Conservation (phyloP, 2,113 vertebrate species). For the Cranoglanis bouderius region DNA sequence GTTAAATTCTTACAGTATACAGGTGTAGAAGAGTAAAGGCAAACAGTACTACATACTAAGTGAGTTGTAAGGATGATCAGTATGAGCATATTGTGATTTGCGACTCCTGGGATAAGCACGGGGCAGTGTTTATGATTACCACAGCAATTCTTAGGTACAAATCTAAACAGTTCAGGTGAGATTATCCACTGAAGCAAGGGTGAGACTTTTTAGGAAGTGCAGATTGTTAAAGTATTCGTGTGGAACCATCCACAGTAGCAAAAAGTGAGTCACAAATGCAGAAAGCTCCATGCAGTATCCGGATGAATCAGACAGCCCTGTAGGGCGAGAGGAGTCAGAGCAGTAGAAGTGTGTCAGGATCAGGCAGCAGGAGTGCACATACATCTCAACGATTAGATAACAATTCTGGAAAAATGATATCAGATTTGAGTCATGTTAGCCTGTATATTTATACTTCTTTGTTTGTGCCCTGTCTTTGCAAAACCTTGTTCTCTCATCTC, state of each 20-base stretch:
- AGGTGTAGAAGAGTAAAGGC: not conserved
- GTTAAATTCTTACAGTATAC: not conserved
- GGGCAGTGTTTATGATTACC: not conserved
- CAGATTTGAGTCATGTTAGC: not conserved
- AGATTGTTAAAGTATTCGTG: not conserved
- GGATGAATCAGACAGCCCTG: not conserved
- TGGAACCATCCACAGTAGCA: not conserved
- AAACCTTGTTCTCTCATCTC: not conserved
- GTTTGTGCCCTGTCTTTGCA: not conserved
- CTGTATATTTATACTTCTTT: not conserved
- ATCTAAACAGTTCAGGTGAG: not conserved
- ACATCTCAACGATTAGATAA: not conserved
- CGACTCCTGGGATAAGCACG: not conserved
- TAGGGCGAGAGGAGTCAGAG: not conserved
- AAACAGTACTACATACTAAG: not conserved
- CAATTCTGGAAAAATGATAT: not conserved
- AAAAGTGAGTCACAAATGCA: not conserved
- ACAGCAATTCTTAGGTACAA: not conserved
- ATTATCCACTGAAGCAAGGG: not conserved
- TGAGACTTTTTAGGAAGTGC: not conserved
- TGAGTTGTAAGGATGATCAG: not conserved
- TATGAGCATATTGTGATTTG: not conserved
- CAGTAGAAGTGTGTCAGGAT: conserved; percentile 4
- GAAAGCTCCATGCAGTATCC: not conserved
- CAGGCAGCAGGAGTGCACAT: not conserved